Percentiles rank a stretch among this genome's conserved stretches.
These are phyloP conservation scores for Nephrocerus scutellatus DNA, from an alignment of 2,888 invertebrate genomes.

Conservation along the genomic window DNA sequence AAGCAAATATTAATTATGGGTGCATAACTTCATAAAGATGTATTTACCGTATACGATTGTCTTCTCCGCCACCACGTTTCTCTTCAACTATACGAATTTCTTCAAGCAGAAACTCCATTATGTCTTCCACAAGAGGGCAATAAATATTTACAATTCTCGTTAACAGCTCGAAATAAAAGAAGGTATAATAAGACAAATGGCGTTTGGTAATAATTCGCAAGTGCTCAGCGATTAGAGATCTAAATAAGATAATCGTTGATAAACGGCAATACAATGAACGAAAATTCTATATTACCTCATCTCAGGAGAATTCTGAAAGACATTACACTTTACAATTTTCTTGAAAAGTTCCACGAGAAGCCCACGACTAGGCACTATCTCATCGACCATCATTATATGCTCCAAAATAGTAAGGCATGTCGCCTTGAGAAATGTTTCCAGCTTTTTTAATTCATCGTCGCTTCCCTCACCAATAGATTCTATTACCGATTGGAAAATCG, in stretches of 20 bases:
- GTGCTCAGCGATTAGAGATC: conserved; percentile 28
- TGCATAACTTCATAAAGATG: no score
- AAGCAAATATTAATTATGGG: no score
- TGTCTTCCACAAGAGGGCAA: conserved; percentile 29
- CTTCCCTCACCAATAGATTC: conserved; percentile 16
- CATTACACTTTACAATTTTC: conserved; percentile 24
- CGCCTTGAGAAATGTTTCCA: conserved; percentile 34
- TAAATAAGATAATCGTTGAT: conserved; percentile 8
- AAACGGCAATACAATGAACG: not conserved
- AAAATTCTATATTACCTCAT: conserved; percentile 22
- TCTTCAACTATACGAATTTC: conserved; percentile 39
- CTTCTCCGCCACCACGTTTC: conserved; percentile 43
- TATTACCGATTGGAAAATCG: conserved; percentile 39
- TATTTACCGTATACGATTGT: conserved; percentile 43
- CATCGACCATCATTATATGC: conserved; percentile 46
- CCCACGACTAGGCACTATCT: conserved; percentile 38
- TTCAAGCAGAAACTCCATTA: conserved; percentile 33
- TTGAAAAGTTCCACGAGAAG: conserved; percentile 35
- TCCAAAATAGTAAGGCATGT: conserved; percentile 37
- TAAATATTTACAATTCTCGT: conserved; percentile 36
- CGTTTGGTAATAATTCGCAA: conserved; percentile 39
- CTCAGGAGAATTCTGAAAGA: conserved; percentile 26
- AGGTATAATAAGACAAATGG: conserved; percentile 44
- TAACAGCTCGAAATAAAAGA: conserved; percentile 42
- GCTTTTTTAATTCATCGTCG: conserved; percentile 23